Evolutionary conservation across 2,113 vertebrate genomes (phyloP).

Genomic region (Caracal caracal): DNA sequence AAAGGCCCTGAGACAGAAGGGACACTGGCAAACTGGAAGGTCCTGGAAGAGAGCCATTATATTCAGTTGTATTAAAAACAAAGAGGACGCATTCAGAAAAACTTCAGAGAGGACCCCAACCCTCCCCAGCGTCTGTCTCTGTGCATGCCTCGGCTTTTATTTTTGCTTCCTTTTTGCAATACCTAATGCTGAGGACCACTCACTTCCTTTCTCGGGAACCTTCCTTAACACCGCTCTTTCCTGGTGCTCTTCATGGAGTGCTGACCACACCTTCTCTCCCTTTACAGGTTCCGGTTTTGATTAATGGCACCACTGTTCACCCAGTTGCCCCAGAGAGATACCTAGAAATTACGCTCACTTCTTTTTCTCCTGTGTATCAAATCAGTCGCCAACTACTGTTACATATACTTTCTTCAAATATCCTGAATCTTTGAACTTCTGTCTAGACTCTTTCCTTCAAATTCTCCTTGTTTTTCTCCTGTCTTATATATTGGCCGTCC

Average conservation of each 20-base stretch:
- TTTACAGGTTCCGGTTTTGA: background rate
- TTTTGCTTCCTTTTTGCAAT: background rate
- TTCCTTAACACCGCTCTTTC: background rate
- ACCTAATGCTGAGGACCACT: accelerated
- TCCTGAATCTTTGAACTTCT: background rate
- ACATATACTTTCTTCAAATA: background rate
- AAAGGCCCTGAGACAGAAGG: background rate
- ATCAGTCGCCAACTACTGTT: background rate
- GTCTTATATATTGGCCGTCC: background rate
- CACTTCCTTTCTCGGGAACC: background rate
- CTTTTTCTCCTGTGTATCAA: background rate
- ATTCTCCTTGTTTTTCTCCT: background rate
- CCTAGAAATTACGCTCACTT: background rate
- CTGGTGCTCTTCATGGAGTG: background rate
- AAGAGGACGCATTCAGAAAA: background rate
- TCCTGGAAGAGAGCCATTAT: background rate
- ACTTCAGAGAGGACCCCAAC: background rate
- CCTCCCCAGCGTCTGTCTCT: background rate
- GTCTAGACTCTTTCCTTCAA: background rate
- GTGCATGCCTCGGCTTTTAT: background rate
- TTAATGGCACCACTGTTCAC: background rate
- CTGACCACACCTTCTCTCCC: background rate
- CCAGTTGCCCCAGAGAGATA: background rate
- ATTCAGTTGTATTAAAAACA: background rate
- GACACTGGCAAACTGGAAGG: background rate